These are phyloP conservation scores for Lutraria lutraria DNA, from an alignment of 2,888 invertebrate species.

Conservation along the genomic window DNA sequence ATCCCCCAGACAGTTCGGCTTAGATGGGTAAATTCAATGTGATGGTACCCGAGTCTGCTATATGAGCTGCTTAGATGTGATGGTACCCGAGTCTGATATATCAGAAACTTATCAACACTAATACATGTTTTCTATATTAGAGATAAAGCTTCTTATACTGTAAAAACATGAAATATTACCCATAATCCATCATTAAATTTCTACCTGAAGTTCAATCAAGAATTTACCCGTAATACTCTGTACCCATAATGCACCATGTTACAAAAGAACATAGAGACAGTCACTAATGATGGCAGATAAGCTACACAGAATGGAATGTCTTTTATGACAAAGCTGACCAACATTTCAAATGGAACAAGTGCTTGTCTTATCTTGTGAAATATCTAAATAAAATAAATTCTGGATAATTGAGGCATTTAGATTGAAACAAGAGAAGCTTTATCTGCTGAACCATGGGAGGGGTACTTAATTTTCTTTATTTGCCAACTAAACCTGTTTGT, in stretches of 20 bases:
- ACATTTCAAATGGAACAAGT: slow-evolving; percentile 37
- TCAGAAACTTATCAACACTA: no score
- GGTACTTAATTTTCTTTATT: slow-evolving; percentile 61
- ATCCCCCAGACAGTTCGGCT: no score
- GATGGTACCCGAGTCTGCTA: no score
- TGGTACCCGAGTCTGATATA: no score
- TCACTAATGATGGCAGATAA: slow-evolving; percentile 17
- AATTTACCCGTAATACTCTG: background rate
- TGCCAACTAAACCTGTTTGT: slow-evolving; percentile 61
- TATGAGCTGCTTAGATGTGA: no score
- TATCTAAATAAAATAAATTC: slow-evolving; percentile 69
- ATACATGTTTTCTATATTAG: no score
- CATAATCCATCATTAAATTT: no score
- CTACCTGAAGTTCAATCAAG: no score
- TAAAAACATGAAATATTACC: no score
- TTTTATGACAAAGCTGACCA: slow-evolving; percentile 39
- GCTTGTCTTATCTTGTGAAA: slow-evolving; percentile 34
- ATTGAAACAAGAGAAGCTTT: slow-evolving; percentile 47
- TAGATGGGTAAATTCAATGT: no score
- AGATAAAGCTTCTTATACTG: no score
- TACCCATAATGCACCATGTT: slow-evolving; percentile 19
- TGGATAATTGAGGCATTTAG: slow-evolving; percentile 68
- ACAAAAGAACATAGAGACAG: background rate
- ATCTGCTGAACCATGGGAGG: slow-evolving; percentile 57
- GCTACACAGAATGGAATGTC: slow-evolving; percentile 13